Evolutionary conservation across 2,888 invertebrate genomes (phyloP).

Genomic region (Apeira syringaria): DNA sequence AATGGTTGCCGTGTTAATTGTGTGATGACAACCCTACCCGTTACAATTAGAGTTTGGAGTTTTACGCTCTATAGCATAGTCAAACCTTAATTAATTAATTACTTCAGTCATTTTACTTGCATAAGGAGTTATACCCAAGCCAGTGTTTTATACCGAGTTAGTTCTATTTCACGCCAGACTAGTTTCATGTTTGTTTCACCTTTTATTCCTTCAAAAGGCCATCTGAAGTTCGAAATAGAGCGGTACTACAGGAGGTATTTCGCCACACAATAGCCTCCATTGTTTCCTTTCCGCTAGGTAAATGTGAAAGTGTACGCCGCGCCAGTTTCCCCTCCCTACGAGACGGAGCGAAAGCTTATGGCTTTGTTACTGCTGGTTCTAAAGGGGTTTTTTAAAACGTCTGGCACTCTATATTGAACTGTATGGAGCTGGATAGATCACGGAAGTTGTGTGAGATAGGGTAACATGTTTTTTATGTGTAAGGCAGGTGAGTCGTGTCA

Average conservation of each 20-base stretch:
- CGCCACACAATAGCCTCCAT: slow-evolving; percentile 24
- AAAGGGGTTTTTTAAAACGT: slow-evolving; percentile 22
- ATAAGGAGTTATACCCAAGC: too few relatives aligned
- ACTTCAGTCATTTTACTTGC: too few relatives aligned
- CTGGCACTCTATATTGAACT: slow-evolving; percentile 17
- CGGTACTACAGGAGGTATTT: slow-evolving; percentile 13
- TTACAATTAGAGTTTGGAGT: too few relatives aligned
- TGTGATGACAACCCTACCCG: too few relatives aligned
- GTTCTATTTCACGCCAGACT: slow-evolving; percentile 8
- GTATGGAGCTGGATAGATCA: slow-evolving; percentile 1
- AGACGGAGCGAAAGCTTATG: slow-evolving; percentile 24
- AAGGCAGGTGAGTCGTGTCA: background rate
- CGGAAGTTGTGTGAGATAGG: slow-evolving; percentile 18
- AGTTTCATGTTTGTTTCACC: slow-evolving; percentile 12
- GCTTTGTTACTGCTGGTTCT: slow-evolving; percentile 18
- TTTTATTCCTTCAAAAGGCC: slow-evolving; percentile 16
- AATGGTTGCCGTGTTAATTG: too few relatives aligned
- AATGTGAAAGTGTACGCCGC: slow-evolving; percentile 35
- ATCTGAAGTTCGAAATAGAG: slow-evolving; percentile 20
- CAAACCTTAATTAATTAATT: too few relatives aligned
- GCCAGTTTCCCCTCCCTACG: slow-evolving; percentile 30
- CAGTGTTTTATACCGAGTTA: too few relatives aligned
- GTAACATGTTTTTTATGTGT: slow-evolving; percentile 1
- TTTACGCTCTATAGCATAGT: too few relatives aligned
- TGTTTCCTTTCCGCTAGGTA: slow-evolving; percentile 35